phyloP scores from a whole-genome alignment of 2,888 invertebrate species.

The Incurvaria masculella region DNA sequence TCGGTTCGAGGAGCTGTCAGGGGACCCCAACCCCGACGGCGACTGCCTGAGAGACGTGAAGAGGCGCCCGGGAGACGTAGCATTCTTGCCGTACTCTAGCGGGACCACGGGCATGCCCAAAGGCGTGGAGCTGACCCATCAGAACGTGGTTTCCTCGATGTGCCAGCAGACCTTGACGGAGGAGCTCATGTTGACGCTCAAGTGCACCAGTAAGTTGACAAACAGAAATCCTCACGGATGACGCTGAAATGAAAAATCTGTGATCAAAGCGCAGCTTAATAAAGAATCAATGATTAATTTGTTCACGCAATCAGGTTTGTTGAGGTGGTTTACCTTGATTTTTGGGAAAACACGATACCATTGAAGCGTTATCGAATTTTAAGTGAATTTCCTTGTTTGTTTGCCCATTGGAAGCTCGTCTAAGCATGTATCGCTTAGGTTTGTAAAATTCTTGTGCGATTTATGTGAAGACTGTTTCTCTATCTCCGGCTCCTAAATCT shows the following conservation, averaged over 20 bases:
- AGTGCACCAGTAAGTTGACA: background rate
- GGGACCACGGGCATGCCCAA: constrained; percentile 71
- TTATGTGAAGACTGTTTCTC: too few relatives aligned
- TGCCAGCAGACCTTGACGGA: background rate
- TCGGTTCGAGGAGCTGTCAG: constrained; percentile 45
- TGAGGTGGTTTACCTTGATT: too few relatives aligned
- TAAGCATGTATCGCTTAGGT: too few relatives aligned
- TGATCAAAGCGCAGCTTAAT: too few relatives aligned
- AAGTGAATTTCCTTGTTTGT: too few relatives aligned
- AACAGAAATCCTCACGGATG: background rate
- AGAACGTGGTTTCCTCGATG: background rate
- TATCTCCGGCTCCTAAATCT: too few relatives aligned
- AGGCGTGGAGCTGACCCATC: constrained; percentile 57
- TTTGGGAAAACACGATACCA: too few relatives aligned
- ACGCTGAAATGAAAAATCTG: background rate
- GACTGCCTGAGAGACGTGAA: background rate
- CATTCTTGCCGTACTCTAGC: constrained; percentile 67
- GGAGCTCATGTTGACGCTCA: background rate
- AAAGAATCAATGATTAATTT: too few relatives aligned
- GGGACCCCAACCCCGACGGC: constrained; percentile 10
- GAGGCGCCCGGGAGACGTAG: constrained; percentile 39
- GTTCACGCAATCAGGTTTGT: too few relatives aligned
- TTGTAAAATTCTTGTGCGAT: too few relatives aligned
- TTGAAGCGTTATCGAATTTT: too few relatives aligned
- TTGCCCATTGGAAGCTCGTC: too few relatives aligned